Percentiles rank a stretch among this genome's conserved stretches.
Conservation (phyloP, 1,140 invertebrate species). For the Zeugodacus cucurbitae region DNA sequence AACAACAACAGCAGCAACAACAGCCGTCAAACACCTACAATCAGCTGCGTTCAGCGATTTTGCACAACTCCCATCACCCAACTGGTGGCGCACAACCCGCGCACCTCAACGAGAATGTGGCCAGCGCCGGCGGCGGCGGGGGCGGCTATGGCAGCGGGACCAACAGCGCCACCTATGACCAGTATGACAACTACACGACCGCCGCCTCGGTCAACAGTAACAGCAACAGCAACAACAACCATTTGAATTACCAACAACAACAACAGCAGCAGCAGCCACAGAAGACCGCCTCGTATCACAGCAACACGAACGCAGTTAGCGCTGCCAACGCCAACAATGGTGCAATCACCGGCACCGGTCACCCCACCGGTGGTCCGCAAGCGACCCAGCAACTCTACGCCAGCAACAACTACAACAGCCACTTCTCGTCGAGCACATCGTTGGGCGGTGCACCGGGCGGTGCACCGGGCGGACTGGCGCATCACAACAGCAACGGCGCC, state of each 20-base stretch:
- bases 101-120: slow-evolving; percentile 14
- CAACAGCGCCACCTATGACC: slow-evolving; percentile 45
- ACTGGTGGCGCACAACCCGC: slow-evolving; percentile 53
- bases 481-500: slow-evolving; percentile 42
- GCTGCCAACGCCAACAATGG: slow-evolving; percentile 43
- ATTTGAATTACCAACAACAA: slow-evolving; percentile 46
- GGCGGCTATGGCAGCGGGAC: not conserved
- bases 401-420: slow-evolving; percentile 41
- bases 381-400: slow-evolving; percentile 51
- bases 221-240: slow-evolving; percentile 44
- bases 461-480: not conserved
- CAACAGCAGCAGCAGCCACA: slow-evolving; percentile 42
- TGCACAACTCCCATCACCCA: slow-evolving; percentile 64
- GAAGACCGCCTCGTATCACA: slow-evolving; percentile 44
- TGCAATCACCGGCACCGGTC: slow-evolving; percentile 35
- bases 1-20: slow-evolving; percentile 50
- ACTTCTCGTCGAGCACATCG: slow-evolving; percentile 16
- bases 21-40: slow-evolving; percentile 59
- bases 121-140: not conserved
- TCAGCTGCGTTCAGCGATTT: slow-evolving; percentile 60
- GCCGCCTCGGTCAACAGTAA: slow-evolving; percentile 28
- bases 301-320: slow-evolving; percentile 36
- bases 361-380: slow-evolving; percentile 47
- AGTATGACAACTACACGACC: slow-evolving; percentile 47
- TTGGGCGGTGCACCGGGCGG: slow-evolving; percentile 20